phyloP scores from a whole-genome alignment of 2,113 vertebrate genomes.

The Willisornis vidua region DNA sequence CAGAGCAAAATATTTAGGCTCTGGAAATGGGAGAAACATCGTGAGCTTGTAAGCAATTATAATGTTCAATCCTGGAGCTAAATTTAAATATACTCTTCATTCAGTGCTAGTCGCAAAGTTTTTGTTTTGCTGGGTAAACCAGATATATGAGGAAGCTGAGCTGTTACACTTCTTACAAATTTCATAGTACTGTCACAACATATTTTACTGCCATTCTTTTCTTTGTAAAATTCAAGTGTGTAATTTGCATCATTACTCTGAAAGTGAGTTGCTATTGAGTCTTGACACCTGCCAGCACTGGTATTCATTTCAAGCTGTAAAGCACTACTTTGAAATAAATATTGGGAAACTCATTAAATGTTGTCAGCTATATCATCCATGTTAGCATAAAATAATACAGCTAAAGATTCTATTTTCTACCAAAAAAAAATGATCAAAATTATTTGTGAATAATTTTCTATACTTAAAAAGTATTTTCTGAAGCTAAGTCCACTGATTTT shows the following conservation, averaged over 20 bases:
- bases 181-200: background rate
- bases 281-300: constrained; percentile 66
- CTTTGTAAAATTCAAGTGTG: constrained; percentile 55
- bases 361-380: constrained; percentile 36
- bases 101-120: background rate
- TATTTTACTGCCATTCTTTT: constrained; percentile 28
- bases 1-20: background rate
- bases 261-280: constrained; percentile 53
- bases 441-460: background rate
- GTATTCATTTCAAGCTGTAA: constrained; percentile 72
- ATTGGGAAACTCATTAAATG: constrained; percentile 60
- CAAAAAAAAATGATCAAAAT: background rate
- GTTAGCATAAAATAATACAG: constrained; percentile 18
- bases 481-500: background rate
- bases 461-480: background rate
- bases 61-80: background rate
- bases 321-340: constrained; percentile 66
- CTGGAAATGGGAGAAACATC: background rate
- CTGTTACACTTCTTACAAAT: background rate
- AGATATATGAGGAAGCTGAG: background rate
- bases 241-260: constrained; percentile 61
- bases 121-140: constrained; percentile 42
- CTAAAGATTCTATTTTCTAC: constrained; percentile 20
- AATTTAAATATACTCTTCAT: background rate
- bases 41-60: background rate